Evolutionary conservation across 2,888 invertebrate species (phyloP).

Genomic region (Brenthis hecate): DNA sequence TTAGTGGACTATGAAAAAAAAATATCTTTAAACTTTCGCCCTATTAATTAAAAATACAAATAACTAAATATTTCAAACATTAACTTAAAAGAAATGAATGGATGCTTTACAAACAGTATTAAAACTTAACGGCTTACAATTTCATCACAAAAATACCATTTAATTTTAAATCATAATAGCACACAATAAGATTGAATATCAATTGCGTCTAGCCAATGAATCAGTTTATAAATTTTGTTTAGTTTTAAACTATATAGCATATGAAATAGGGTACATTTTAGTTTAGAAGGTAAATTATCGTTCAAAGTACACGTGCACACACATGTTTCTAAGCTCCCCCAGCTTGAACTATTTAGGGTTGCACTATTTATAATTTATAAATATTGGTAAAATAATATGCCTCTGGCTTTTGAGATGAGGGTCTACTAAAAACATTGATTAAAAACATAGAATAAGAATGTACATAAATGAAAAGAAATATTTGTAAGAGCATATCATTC

Average conservation of each 20-base stretch:
- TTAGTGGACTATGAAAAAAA: no score
- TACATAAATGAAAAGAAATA: no score
- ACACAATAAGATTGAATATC: conserved; percentile 1
- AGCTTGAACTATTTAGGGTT: conserved; percentile 30
- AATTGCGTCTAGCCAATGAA: no score
- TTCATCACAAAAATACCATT: background rate
- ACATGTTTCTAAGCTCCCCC: conserved; percentile 36
- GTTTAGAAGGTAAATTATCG: background rate
- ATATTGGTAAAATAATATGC: conserved; percentile 4
- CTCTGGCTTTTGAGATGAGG: background rate
- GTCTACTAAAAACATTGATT: no score
- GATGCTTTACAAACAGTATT: conserved; percentile 16
- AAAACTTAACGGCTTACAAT: conserved; percentile 17
- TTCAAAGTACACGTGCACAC: conserved; percentile 35
- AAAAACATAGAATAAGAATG: no score
- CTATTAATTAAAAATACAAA: conserved; percentile 18
- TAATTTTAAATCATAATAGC: conserved; percentile 15
- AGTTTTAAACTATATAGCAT: background rate
- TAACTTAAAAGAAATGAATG: conserved; percentile 26
- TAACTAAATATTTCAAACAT: conserved; percentile 20
- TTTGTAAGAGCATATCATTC: no score
- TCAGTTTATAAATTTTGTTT: no score
- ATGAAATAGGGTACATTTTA: conserved; percentile 7
- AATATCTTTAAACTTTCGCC: conserved; percentile 1
- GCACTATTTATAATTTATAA: conserved; percentile 18